phyloP scores from a whole-genome alignment of 1,140 invertebrate species.

The Amyelois transitella region DNA sequence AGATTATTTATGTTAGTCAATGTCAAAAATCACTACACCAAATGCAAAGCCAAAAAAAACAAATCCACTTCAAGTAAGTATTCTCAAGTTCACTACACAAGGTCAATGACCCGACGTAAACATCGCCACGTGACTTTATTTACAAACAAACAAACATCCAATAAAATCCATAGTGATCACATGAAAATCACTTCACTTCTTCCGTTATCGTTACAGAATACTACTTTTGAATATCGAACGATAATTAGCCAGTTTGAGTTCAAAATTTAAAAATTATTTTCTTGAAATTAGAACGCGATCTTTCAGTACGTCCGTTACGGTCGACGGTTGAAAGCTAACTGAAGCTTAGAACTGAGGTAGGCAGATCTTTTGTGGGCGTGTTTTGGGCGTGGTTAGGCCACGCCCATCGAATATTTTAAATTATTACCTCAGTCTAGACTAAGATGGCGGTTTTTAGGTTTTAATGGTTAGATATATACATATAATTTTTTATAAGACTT shows the following conservation, averaged over 20 bases:
- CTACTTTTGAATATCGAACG: conserved; percentile 1
- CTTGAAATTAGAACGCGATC: not conserved
- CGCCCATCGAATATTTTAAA: conserved; percentile 1
- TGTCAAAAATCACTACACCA: not conserved
- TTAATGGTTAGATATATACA: not conserved
- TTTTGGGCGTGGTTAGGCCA: not conserved
- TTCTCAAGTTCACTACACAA: not conserved
- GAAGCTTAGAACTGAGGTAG: not conserved
- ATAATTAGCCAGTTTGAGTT: not conserved
- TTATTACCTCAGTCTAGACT: conserved; percentile 1
- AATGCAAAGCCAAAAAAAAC: not conserved
- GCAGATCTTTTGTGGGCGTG: not conserved
- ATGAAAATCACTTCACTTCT: not conserved
- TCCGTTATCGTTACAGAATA: not conserved
- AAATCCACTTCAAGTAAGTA: not conserved
- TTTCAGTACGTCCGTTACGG: not conserved
- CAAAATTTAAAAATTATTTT: not conserved
- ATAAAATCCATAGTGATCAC: not conserved
- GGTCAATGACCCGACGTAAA: conserved; percentile 12
- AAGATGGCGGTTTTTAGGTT: conserved; percentile 1
- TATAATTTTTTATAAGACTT: not conserved
- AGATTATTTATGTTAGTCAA: not conserved
- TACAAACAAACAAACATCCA: conserved; percentile 35
- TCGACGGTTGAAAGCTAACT: not conserved
- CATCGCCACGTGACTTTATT: conserved; percentile 26